A percentile compares a stretch with the other conserved stretches of the same genome.
These are phyloP conservation scores for Malthinus seriepunctatus DNA, from an alignment of 2,888 invertebrate genomes.

Conservation along the genomic window DNA sequence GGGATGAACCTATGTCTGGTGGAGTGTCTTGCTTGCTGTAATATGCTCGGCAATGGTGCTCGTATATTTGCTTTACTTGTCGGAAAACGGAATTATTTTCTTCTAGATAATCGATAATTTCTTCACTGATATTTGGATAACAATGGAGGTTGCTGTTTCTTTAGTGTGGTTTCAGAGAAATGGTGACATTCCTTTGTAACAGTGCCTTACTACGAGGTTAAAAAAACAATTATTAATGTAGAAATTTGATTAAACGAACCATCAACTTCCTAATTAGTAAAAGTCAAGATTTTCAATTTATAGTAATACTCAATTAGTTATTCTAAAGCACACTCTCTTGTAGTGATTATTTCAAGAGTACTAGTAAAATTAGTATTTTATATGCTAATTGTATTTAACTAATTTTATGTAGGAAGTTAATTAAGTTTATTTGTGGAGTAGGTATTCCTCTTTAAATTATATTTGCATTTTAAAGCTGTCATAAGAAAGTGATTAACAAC, in stretches of 20 bases:
- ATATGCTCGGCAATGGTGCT: too few species aligned
- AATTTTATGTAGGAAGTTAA: conserved; percentile 6
- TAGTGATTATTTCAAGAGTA: conserved; percentile 6
- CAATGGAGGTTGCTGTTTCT: too few species aligned
- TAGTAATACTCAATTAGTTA: conserved; percentile 1
- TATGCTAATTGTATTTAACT: conserved; percentile 6
- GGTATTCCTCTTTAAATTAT: conserved; percentile 1
- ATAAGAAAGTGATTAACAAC: conserved; percentile 1
- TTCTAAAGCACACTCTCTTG: background rate
- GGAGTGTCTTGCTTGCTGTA: too few species aligned
- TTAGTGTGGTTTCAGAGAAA: too few species aligned
- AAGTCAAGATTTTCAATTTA: background rate
- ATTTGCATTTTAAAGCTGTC: conserved; percentile 5
- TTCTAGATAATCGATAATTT: too few species aligned
- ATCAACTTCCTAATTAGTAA: background rate
- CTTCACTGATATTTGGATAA: too few species aligned
- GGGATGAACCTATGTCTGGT: too few species aligned
- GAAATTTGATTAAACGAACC: background rate
- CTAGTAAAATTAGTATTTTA: conserved; percentile 5
- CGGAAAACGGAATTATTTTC: too few species aligned
- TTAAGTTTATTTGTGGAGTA: conserved; percentile 6
- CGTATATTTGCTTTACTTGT: too few species aligned
- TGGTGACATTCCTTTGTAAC: too few species aligned
- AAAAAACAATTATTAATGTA: background rate
- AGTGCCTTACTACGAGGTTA: too few species aligned